These are phyloP conservation scores for Elegia similella DNA, from an alignment of 2,888 invertebrate species.

Conservation along the genomic window DNA sequence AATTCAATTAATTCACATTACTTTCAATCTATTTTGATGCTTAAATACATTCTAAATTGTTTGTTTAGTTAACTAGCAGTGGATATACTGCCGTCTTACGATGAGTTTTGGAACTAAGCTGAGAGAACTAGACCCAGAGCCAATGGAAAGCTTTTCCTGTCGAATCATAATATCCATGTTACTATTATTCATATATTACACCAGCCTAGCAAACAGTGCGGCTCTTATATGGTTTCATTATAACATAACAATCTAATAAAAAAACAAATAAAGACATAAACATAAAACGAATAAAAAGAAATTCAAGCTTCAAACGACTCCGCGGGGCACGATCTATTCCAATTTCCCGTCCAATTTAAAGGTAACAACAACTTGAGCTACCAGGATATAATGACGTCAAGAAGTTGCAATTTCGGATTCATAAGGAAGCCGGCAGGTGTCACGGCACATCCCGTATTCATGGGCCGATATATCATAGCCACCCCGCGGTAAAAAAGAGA, in stretches of 20 bases:
- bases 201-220: too few relatives aligned
- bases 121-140: too few relatives aligned
- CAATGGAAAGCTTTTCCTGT: too few relatives aligned
- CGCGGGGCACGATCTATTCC: slow-evolving; percentile 27
- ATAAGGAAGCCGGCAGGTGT: slow-evolving; percentile 73
- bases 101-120: too few relatives aligned
- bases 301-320: slow-evolving; percentile 8
- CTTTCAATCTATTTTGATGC: too few relatives aligned
- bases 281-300: slow-evolving; percentile 6
- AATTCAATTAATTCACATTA: too few relatives aligned
- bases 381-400: slow-evolving; percentile 57
- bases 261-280: neutral
- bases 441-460: slow-evolving; percentile 77
- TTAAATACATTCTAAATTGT: too few relatives aligned
- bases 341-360: slow-evolving; percentile 39
- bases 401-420: slow-evolving; percentile 70
- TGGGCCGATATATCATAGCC: slow-evolving; percentile 75
- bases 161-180: too few relatives aligned
- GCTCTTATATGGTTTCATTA: too few relatives aligned
- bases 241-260: neutral
- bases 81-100: too few relatives aligned
- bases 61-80: too few relatives aligned
- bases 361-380: slow-evolving; percentile 35
- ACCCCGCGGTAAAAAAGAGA: slow-evolving; percentile 45
- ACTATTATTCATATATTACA: too few relatives aligned